phyloP scores from a whole-genome alignment of 2,113 vertebrate species.

The Struthidea cinerea region DNA sequence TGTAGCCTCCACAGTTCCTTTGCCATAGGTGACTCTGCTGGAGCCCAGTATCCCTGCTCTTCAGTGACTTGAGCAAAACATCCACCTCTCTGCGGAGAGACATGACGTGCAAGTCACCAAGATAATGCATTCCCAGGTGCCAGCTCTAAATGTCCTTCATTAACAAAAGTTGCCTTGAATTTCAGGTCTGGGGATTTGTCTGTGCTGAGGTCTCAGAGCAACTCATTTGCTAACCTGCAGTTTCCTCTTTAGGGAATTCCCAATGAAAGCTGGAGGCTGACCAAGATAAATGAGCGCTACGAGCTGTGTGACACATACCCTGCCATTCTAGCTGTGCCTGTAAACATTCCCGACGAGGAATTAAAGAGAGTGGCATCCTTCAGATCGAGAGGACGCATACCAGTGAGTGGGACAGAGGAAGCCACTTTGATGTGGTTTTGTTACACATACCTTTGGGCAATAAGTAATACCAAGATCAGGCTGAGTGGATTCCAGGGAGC shows the following conservation, averaged over 20 bases:
- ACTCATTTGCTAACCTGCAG: constrained; percentile 4
- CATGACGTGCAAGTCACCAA: not conserved
- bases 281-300: constrained; percentile 91
- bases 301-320: constrained; percentile 95
- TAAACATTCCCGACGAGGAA: constrained; percentile 92
- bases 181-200: not conserved
- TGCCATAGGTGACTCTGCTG: not conserved
- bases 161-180: not conserved
- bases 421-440: not conserved
- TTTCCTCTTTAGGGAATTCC: constrained; percentile 84
- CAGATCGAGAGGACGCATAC: constrained; percentile 88
- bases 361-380: constrained; percentile 87
- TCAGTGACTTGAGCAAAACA: not conserved
- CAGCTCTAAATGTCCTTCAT: not conserved
- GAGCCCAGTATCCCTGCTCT: not conserved
- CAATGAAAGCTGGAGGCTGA: constrained; percentile 96
- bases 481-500: not conserved
- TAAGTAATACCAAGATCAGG: not conserved
- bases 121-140: not conserved
- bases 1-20: not conserved
- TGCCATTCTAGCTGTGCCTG: constrained; percentile 85
- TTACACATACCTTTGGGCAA: not conserved
- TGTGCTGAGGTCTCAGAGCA: not conserved
- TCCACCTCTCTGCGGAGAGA: not conserved
- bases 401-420: constrained; percentile 77